Conservation (phyloP, 2,888 invertebrate genomes). For the Caradrina kadenii region DNA sequence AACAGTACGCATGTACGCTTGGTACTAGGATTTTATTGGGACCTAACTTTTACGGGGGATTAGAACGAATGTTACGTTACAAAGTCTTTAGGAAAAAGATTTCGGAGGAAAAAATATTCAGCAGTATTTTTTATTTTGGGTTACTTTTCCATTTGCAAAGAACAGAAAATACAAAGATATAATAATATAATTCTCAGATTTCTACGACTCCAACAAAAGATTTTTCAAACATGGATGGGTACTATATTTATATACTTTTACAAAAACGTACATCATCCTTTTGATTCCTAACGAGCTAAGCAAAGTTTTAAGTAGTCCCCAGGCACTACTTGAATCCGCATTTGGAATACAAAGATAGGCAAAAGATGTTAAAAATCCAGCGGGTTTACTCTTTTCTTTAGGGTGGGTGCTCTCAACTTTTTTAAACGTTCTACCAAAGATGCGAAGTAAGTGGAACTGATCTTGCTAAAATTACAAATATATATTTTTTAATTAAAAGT, state of each 20-base stretch:
- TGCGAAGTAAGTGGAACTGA: not conserved
- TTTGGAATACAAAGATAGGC: slow-evolving; percentile 51
- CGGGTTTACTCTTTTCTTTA: slow-evolving; percentile 32
- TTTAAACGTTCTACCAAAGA: slow-evolving; percentile 12
- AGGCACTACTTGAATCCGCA: slow-evolving; percentile 52
- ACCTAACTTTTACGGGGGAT: slow-evolving; percentile 52
- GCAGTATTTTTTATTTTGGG: slow-evolving; percentile 24
- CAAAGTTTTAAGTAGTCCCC: slow-evolving; percentile 54
- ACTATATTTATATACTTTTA: slow-evolving; percentile 5
- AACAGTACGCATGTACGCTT: slow-evolving; percentile 62
- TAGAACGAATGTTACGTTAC: slow-evolving; percentile 52
- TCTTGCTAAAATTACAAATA: not conserved
- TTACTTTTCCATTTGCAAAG: slow-evolving; percentile 10
- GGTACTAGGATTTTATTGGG: slow-evolving; percentile 66
- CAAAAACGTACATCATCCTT: slow-evolving; percentile 40
- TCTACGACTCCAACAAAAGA: slow-evolving; percentile 12
- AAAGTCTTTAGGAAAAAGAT: slow-evolving; percentile 25
- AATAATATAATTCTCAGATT: slow-evolving; percentile 19
- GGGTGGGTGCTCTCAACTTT: not conserved
- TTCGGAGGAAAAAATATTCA: slow-evolving; percentile 29
- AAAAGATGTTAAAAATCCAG: slow-evolving; percentile 41
- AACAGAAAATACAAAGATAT: slow-evolving; percentile 17
- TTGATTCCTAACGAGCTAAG: slow-evolving; percentile 53
- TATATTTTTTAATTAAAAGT: not conserved
- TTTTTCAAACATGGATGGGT: slow-evolving; percentile 9